Evolutionary conservation across 2,888 invertebrate genomes (phyloP).

Genomic region (Lutraria lutraria): DNA sequence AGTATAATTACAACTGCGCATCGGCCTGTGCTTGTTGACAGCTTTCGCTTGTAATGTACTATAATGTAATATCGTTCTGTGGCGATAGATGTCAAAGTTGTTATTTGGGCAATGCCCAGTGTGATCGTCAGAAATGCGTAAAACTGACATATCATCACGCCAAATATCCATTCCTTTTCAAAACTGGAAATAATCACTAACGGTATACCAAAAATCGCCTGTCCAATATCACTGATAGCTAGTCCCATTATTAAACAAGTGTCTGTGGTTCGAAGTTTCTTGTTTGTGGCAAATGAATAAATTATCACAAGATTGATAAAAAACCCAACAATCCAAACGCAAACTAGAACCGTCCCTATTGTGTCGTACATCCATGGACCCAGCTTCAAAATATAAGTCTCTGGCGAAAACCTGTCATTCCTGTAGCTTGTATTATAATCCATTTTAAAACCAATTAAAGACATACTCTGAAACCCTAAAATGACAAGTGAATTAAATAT

Average conservation of each 20-base stretch:
- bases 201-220: slow-evolving; percentile 28
- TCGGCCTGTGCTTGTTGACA: not conserved
- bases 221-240: slow-evolving; percentile 22
- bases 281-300: slow-evolving; percentile 5
- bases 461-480: no score
- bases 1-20: not conserved
- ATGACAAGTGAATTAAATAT: no score
- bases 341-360: not conserved
- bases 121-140: slow-evolving; percentile 25
- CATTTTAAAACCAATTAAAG: not conserved
- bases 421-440: not conserved
- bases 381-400: not conserved
- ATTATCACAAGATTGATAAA: slow-evolving; percentile 12
- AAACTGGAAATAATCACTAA: slow-evolving; percentile 32
- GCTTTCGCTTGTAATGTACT: not conserved
- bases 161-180: slow-evolving; percentile 18
- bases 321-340: slow-evolving; percentile 21
- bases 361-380: slow-evolving; percentile 13
- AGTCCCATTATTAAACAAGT: slow-evolving; percentile 24
- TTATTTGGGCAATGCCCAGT: slow-evolving; percentile 29
- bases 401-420: not conserved
- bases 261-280: not conserved
- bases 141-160: slow-evolving; percentile 12
- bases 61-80: slow-evolving; percentile 31
- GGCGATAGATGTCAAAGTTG: slow-evolving; percentile 14